These are phyloP conservation scores for Polyodon spathula DNA, from an alignment of 2,113 vertebrate species.

Conservation along the genomic window DNA sequence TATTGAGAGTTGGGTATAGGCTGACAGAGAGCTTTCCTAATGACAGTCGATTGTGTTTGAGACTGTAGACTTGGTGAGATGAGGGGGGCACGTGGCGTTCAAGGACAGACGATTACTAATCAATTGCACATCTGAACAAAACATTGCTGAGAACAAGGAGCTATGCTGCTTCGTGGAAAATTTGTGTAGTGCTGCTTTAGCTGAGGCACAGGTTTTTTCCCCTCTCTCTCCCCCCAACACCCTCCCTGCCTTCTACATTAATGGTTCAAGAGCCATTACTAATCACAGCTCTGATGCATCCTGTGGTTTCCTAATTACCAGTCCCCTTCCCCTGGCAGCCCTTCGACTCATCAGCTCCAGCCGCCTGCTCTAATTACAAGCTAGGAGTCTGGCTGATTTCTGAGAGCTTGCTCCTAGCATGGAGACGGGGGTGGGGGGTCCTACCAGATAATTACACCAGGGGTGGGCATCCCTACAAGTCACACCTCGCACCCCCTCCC, in stretches of 20 bases:
- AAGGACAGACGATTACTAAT: constrained; percentile 7
- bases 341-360: constrained; percentile 38
- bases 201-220: constrained; percentile 14
- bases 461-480: background rate
- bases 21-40: background rate
- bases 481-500: background rate
- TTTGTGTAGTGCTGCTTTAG: constrained; percentile 14
- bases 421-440: background rate
- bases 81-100: background rate
- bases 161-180: background rate
- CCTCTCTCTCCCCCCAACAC: background rate
- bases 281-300: constrained; percentile 45
- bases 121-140: constrained; percentile 6
- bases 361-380: constrained; percentile 65
- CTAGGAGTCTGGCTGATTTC: constrained; percentile 55
- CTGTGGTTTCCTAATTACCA: constrained; percentile 55
- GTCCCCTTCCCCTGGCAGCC: constrained; percentile 48
- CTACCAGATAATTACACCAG: too few relatives aligned
- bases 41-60: constrained; percentile 7
- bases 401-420: constrained; percentile 29
- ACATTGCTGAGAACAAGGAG: background rate
- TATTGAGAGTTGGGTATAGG: constrained; percentile 5
- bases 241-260: constrained; percentile 21
- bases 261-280: constrained; percentile 39
- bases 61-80: background rate